These are phyloP conservation scores for Sterna hirundo DNA, from an alignment of 2,113 vertebrate genomes.

Conservation along the genomic window DNA sequence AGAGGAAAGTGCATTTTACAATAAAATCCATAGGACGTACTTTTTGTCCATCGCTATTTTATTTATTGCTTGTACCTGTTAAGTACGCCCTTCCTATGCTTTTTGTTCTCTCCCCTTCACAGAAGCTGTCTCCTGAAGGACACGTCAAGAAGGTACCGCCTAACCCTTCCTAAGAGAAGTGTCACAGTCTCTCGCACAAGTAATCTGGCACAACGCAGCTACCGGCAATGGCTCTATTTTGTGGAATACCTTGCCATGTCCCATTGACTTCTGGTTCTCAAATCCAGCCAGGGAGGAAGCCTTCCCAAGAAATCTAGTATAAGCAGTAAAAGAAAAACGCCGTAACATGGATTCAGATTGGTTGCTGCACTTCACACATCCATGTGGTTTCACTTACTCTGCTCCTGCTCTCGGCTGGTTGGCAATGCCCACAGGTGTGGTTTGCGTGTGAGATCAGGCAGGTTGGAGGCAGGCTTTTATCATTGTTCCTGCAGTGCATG, in stretches of 20 bases:
- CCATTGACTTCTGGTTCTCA: background rate
- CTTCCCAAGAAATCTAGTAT: background rate
- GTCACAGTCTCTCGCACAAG: background rate
- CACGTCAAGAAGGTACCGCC: background rate
- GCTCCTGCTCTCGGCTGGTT: slow-evolving; percentile 19
- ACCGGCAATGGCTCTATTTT: background rate
- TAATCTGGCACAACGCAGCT: background rate
- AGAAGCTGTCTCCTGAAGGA: background rate
- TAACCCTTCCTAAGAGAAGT: background rate
- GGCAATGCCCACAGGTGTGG: slow-evolving; percentile 54
- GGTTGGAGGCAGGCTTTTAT: slow-evolving; percentile 61
- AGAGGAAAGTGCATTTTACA: background rate
- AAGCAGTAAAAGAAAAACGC: background rate
- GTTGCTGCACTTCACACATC: background rate
- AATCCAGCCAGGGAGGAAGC: background rate
- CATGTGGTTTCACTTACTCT: slow-evolving; percentile 23
- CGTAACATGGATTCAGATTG: background rate
- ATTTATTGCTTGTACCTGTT: background rate
- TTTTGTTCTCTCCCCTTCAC: background rate
- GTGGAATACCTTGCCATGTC: background rate
- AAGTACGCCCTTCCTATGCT: background rate
- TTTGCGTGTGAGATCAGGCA: slow-evolving; percentile 57
- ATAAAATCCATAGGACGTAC: background rate
- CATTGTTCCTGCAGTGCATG: slow-evolving; percentile 41
- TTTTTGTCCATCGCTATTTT: background rate